phyloP scores from a whole-genome alignment of 2,797 vertebrate genomes.

The Hipposideros larvatus region DNA sequence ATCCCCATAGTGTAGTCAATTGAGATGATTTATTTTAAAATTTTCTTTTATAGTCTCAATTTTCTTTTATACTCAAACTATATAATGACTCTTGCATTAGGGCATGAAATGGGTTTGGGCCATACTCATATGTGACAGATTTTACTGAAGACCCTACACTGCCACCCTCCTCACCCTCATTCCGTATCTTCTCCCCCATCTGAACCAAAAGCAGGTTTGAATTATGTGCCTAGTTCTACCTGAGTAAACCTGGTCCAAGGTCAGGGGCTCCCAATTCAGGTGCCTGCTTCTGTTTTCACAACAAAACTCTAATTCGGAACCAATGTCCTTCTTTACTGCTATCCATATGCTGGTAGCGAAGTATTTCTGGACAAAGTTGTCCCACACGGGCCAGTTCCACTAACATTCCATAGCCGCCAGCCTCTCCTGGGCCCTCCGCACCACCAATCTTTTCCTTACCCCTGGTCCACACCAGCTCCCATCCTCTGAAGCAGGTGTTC shows the following conservation, averaged over 20 bases:
- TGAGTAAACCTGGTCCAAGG: not conserved
- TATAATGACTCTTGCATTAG: not conserved
- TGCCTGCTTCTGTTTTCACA: not conserved
- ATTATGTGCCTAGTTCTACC: not conserved
- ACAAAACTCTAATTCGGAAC: not conserved
- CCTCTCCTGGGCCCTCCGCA: not conserved
- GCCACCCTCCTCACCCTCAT: not conserved
- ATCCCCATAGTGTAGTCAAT: not conserved
- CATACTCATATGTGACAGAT: not conserved
- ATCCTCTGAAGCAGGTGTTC: not conserved
- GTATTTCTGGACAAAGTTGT: not conserved
- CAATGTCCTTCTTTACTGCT: not conserved
- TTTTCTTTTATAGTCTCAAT: not conserved
- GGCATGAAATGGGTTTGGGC: not conserved
- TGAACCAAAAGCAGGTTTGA: not conserved
- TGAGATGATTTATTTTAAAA: not conserved
- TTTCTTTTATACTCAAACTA: slow-evolving; percentile 17
- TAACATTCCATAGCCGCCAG: not conserved
- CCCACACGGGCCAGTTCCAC: not conserved
- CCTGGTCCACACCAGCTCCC: not conserved
- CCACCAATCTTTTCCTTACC: not conserved
- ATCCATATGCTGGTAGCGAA: not conserved
- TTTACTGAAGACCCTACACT: not conserved
- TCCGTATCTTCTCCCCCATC: not conserved
- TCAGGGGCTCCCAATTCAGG: not conserved